Evolutionary conservation across 2,113 vertebrate species (phyloP).

Genomic region (Colistium nudipinnis): DNA sequence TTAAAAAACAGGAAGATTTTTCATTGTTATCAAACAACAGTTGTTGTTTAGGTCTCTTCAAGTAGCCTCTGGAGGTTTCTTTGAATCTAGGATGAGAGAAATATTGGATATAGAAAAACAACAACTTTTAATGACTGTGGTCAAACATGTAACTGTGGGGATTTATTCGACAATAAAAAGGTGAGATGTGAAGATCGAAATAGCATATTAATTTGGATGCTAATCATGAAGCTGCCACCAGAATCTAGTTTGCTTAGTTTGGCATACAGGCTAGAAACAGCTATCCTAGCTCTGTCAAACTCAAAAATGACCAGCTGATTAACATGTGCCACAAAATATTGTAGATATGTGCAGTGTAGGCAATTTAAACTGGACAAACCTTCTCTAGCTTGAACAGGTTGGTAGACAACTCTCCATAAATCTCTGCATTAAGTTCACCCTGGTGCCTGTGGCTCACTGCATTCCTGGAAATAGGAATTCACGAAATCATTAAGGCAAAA

Average conservation of each 20-base stretch:
- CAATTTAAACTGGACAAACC: constrained; percentile 45
- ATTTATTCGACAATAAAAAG: too few relatives aligned
- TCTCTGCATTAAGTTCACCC: constrained; percentile 68
- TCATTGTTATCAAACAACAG: neutral
- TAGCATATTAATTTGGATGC: too few relatives aligned
- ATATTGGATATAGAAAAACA: neutral
- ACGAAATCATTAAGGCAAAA: neutral
- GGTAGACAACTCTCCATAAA: constrained; percentile 73
- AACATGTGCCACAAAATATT: neutral
- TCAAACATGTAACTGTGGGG: too few relatives aligned
- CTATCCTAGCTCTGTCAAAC: neutral
- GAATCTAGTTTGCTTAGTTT: neutral
- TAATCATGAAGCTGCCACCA: neutral
- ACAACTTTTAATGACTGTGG: neutral
- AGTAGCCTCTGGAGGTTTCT: constrained; percentile 74
- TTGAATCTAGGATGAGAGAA: constrained; percentile 65
- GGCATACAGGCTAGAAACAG: neutral
- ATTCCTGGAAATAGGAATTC: constrained; percentile 54
- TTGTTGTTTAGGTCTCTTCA: constrained; percentile 68
- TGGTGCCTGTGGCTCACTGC: constrained; percentile 46
- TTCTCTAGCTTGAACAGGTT: constrained; percentile 78
- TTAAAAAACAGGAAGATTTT: too few relatives aligned
- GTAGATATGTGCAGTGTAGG: neutral
- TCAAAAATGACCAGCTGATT: too few relatives aligned
- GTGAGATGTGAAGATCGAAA: neutral